Conservation (phyloP, 2,797 vertebrate genomes). For the Pangasius krempfi region DNA sequence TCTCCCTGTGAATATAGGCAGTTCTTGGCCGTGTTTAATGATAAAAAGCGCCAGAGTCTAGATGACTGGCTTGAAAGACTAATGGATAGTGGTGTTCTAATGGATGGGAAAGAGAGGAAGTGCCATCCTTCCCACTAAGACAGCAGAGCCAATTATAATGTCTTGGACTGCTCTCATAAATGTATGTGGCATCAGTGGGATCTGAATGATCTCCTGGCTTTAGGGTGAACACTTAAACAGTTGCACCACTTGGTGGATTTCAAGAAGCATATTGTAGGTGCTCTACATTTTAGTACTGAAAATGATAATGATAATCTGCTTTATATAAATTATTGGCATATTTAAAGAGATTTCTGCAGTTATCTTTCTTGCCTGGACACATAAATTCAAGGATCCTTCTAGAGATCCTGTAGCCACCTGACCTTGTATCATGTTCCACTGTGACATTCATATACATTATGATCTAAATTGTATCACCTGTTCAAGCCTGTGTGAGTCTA, state of each 20-base stretch:
- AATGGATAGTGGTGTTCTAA: not conserved
- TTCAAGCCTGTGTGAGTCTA: not conserved
- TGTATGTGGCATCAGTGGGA: not conserved
- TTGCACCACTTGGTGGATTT: not conserved
- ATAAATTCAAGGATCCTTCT: not conserved
- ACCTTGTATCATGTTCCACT: not conserved
- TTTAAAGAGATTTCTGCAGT: not conserved
- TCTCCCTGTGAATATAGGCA: not conserved
- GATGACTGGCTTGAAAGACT: not conserved
- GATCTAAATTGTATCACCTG: not conserved
- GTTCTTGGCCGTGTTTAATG: conserved; percentile 3
- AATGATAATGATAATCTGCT: not conserved
- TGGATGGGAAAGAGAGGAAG: not conserved
- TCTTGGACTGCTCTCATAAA: not conserved
- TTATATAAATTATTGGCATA: not conserved
- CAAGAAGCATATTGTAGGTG: not conserved
- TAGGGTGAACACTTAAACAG: not conserved
- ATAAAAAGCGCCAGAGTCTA: not conserved
- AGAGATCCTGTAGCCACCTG: not conserved
- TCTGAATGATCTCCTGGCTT: not conserved
- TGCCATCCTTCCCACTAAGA: not conserved
- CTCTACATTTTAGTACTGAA: not conserved
- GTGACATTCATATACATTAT: not conserved
- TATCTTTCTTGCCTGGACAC: not conserved
- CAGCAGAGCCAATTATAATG: not conserved